Base-by-base conservation (phyloP, 2,888 invertebrate species). In the Erebia aethiops region DNA sequence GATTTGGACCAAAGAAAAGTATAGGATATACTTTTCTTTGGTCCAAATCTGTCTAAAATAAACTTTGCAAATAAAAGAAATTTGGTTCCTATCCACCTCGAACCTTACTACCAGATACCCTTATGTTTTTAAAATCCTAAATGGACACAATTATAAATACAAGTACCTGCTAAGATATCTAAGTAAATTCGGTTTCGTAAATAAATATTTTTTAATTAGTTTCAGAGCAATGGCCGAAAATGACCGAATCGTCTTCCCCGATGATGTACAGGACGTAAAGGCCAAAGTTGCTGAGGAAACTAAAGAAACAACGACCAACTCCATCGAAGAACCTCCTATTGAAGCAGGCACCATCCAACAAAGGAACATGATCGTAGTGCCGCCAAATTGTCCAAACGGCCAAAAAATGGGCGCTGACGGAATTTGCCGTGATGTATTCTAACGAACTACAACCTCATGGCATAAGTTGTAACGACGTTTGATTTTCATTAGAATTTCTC, bases 171-270 rank as follows among this genome's bases (percentile, higher is more conserved):
- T 11, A 13, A 46, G 35, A 35, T 35, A 35, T 0, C 0, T 7
- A 11, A 43, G 11, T 46, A 46, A 46, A 2, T 13, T 46, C 35
- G 5, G 46, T 46, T 46, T 46, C 46, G 46, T 26, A 57, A 13
- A n/a, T 1, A 35, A 35, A 14, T 58, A 10, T 54, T 62, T 14
- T 35, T 43, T 43, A 9, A 14, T 57, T 26, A n/a, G 1, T 67
- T 67, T 26, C 77, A 70, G 82, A 81, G 83, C 73, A 79, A 91
- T 91, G 91, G 86, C 90, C 16, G 90, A 89, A 73, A 81, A 80
- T 16, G 79, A 87, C 56, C 86, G 86, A 62, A 77, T 91, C 26
- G 85, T 89, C 1, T 88, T 81, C 75, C 88, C 90, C 16, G 88
- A 90, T n/a, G 89, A 91, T 76, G 84, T 87, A 0, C 84, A 85